Percentiles rank a stretch among this genome's conserved stretches.
Conservation (phyloP, 2,888 invertebrate genomes). For the Herminia tarsipennalis region DNA sequence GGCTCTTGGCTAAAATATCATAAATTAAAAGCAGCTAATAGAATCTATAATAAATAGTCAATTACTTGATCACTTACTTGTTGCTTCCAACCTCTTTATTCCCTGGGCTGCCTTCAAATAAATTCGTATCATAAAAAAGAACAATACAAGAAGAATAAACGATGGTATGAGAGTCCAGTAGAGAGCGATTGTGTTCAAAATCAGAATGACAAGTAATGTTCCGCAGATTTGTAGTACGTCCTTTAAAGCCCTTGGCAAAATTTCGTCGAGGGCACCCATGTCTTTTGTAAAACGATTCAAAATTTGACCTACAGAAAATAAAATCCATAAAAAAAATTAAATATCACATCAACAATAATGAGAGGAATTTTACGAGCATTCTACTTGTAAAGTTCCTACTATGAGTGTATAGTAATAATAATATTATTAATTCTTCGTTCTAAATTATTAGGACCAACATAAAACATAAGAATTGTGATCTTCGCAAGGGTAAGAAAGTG, state of each 20-base stretch:
- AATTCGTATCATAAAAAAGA: constrained; percentile 85
- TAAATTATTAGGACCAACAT: no score
- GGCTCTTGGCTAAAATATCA: constrained; percentile 88
- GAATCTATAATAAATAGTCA: no score
- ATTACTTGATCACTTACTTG: no score
- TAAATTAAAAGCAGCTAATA: not conserved
- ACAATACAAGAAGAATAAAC: constrained; percentile 82
- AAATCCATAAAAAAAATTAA: not conserved
- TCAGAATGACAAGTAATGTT: constrained; percentile 83
- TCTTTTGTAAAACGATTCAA: no score
- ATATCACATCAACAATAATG: not conserved
- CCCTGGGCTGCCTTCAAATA: constrained; percentile 89
- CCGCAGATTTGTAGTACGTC: constrained; percentile 87
- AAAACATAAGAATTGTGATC: no score
- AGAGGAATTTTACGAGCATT: no score
- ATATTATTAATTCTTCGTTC: no score
- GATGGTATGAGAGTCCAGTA: constrained; percentile 86
- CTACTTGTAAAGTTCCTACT: no score
- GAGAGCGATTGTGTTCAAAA: constrained; percentile 87
- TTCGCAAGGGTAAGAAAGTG: no score
- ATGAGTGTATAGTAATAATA: no score
- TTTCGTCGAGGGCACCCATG: constrained; percentile 91
- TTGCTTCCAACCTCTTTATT: constrained; percentile 87
- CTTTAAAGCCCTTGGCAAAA: constrained; percentile 88
- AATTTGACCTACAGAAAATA: constrained; percentile 76